These are phyloP conservation scores for Eleutherodactylus coqui DNA, from an alignment of 2,797 vertebrate species.

Conservation along the genomic window DNA sequence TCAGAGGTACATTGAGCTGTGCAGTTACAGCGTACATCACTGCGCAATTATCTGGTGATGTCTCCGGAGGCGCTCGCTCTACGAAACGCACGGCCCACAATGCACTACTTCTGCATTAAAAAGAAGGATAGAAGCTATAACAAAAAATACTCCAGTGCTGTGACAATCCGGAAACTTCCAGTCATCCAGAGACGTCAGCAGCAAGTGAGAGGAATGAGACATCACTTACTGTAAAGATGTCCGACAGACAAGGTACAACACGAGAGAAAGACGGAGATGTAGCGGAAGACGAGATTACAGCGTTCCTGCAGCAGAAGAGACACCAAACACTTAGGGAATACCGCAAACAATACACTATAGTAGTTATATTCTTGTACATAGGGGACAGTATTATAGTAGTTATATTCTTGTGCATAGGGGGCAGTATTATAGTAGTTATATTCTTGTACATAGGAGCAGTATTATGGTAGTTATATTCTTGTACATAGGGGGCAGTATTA, in stretches of 20 bases:
- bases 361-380: no score
- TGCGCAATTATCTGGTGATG: constrained; percentile 13
- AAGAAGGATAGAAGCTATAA: not conserved
- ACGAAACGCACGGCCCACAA: not conserved
- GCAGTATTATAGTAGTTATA: no score
- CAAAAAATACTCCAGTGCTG: not conserved
- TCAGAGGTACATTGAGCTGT: not conserved
- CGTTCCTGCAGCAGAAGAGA: no score
- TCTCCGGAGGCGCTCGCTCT: not conserved
- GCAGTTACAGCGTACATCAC: constrained; percentile 18
- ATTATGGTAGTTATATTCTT: no score
- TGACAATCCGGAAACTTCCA: not conserved
- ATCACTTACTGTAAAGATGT: not conserved
- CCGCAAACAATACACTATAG: no score
- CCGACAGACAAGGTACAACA: not conserved
- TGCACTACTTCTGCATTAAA: not conserved
- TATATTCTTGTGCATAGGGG: no score
- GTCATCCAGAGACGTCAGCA: not conserved
- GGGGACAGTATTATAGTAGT: no score
- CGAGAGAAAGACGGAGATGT: no score
- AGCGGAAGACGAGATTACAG: not conserved
- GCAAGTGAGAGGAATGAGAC: not conserved
- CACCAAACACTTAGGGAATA: no score
- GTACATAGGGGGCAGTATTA: no score
- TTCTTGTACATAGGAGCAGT: no score